phyloP scores from a whole-genome alignment of 1,140 invertebrate species.

The Dryas iulia region DNA sequence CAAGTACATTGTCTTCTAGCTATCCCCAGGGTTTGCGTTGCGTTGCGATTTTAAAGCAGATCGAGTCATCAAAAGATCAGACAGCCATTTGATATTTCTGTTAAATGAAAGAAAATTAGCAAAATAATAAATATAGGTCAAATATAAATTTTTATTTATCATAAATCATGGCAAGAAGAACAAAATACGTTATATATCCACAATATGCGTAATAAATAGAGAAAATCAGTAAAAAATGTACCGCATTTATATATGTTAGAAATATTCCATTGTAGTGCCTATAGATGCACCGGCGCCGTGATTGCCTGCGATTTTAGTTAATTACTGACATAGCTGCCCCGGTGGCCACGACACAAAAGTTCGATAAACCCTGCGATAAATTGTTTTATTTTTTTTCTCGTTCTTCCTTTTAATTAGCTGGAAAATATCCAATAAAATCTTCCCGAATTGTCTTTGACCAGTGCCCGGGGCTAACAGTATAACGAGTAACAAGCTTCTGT shows the following conservation, averaged over 20 bases:
- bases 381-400: conserved; percentile 67
- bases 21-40: no score
- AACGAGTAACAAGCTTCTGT: conserved; percentile 48
- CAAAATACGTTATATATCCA: no score
- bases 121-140: no score
- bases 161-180: no score
- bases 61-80: no score
- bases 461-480: conserved; percentile 47
- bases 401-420: conserved; percentile 79
- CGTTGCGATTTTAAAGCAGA: no score
- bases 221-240: neutral
- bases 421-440: conserved; percentile 77
- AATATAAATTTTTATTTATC: no score
- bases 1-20: no score
- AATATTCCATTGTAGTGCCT: conserved; percentile 10
- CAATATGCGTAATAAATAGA: no score
- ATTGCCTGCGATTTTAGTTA: conserved; percentile 63
- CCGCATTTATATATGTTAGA: neutral
- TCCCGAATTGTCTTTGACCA: conserved; percentile 61
- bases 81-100: no score
- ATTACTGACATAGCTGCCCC: conserved; percentile 67
- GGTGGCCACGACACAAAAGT: conserved; percentile 72
- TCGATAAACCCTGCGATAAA: conserved; percentile 73
- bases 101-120: no score
- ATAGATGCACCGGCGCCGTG: conserved; percentile 12